Conservation (phyloP, 2,113 vertebrate genomes). For the Oryzias celebensis region DNA sequence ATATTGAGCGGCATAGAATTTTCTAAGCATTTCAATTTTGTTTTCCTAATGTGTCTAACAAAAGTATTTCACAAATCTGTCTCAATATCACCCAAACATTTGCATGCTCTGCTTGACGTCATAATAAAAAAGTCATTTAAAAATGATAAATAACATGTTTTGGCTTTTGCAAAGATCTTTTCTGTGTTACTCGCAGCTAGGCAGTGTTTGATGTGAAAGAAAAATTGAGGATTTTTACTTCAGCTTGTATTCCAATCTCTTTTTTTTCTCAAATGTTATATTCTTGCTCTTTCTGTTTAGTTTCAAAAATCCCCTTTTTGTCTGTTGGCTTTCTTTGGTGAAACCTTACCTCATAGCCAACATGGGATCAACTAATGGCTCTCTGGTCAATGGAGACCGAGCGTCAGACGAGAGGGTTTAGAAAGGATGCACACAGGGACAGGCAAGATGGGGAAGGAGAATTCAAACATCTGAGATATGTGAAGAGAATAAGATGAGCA, state of each 20-base stretch:
- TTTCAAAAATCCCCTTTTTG: background rate
- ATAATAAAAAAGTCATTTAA: slow-evolving; percentile 4
- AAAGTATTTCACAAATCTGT: slow-evolving; percentile 1
- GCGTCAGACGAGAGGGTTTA: slow-evolving; percentile 1
- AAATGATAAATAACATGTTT: no score
- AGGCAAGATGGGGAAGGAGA: slow-evolving; percentile 10
- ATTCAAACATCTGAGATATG: slow-evolving; percentile 26
- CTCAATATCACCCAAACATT: slow-evolving; percentile 16
- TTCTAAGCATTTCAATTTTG: no score
- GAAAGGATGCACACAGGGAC: slow-evolving; percentile 6
- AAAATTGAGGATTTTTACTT: background rate
- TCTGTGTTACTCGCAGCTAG: no score
- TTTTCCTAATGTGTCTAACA: background rate
- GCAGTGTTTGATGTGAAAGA: no score
- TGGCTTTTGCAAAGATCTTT: no score
- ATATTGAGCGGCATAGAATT: background rate
- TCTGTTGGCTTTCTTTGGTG: background rate
- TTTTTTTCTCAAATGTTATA: slow-evolving; percentile 12
- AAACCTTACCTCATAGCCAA: slow-evolving; percentile 11
- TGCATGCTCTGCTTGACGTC: slow-evolving; percentile 2
- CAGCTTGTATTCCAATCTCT: background rate
- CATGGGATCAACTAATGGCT: slow-evolving; percentile 33
- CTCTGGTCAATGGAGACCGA: slow-evolving; percentile 19
- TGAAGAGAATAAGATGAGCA: background rate
- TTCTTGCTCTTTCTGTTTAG: slow-evolving; percentile 7